Percentiles rank a stretch among this genome's conserved stretches.
Evolutionary conservation across 2,888 invertebrate genomes (phyloP).

Genomic region (Odontomyia ornata): DNA sequence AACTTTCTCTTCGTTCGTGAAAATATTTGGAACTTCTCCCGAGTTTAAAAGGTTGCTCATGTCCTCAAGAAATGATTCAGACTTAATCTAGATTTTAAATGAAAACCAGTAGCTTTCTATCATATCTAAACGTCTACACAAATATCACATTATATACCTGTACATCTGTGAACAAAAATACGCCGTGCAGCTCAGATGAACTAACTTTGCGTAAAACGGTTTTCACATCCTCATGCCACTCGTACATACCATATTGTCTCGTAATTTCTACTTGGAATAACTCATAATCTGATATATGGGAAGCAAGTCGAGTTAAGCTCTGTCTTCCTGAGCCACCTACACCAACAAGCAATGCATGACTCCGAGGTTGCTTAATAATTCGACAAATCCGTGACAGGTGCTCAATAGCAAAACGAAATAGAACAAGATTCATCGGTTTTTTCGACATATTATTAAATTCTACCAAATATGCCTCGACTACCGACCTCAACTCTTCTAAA

Average conservation of each 20-base stretch:
- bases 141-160: no score
- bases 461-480: slow-evolving; percentile 87
- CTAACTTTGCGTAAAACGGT: slow-evolving; percentile 81
- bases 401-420: slow-evolving; percentile 94
- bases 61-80: slow-evolving; percentile 92
- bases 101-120: neutral
- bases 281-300: slow-evolving; percentile 95
- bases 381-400: slow-evolving; percentile 91
- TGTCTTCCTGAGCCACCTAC: slow-evolving; percentile 94
- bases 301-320: slow-evolving; percentile 86
- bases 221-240: slow-evolving; percentile 94
- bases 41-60: slow-evolving; percentile 91
- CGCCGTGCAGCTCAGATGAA: slow-evolving; percentile 84
- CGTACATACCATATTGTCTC: slow-evolving; percentile 80
- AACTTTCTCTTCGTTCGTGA: slow-evolving; percentile 82
- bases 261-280: slow-evolving; percentile 92
- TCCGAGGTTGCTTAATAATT: slow-evolving; percentile 89
- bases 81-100: slow-evolving; percentile 74
- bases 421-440: slow-evolving; percentile 94
- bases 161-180: slow-evolving; percentile 89
- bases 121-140: neutral
- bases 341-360: slow-evolving; percentile 89
- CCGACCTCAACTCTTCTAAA: slow-evolving; percentile 78
- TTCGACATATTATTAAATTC: slow-evolving; percentile 96
- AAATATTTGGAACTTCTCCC: slow-evolving; percentile 93